Conservation (phyloP, 2,888 invertebrate species). For the Eupithecia inturbata region DNA sequence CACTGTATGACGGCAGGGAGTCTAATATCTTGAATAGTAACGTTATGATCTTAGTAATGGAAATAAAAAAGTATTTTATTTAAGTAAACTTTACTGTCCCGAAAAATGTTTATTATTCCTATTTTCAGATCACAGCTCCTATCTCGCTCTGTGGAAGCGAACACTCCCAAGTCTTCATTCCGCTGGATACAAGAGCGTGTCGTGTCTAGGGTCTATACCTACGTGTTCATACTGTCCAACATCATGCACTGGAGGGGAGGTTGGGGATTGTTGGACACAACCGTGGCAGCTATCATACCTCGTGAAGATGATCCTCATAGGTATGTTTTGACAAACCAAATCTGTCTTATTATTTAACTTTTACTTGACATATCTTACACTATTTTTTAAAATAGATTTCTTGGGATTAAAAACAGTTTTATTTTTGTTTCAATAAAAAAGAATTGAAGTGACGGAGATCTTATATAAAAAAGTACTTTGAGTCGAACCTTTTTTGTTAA, state of each 20-base stretch:
- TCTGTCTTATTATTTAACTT: not conserved
- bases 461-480: too few relatives aligned
- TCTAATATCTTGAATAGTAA: too few relatives aligned
- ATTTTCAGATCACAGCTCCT: slow-evolving; percentile 62
- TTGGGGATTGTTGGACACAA: slow-evolving; percentile 89
- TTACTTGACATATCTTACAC: not conserved
- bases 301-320: slow-evolving; percentile 61
- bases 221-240: slow-evolving; percentile 89
- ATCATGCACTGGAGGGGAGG: slow-evolving; percentile 95
- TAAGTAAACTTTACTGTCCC: not conserved
- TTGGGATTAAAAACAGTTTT: too few relatives aligned
- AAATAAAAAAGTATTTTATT: not conserved
- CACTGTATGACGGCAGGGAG: too few relatives aligned
- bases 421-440: too few relatives aligned
- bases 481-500: too few relatives aligned
- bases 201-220: slow-evolving; percentile 88
- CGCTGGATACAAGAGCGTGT: slow-evolving; percentile 69
- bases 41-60: too few relatives aligned
- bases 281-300: slow-evolving; percentile 80
- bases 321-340: slow-evolving; percentile 46
- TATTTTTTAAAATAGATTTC: not conserved
- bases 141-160: slow-evolving; percentile 55
- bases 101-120: too few relatives aligned
- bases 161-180: slow-evolving; percentile 1
- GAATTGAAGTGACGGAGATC: too few relatives aligned